phyloP scores from a whole-genome alignment of 2,888 invertebrate genomes.

The Campopleginae sp. region DNA sequence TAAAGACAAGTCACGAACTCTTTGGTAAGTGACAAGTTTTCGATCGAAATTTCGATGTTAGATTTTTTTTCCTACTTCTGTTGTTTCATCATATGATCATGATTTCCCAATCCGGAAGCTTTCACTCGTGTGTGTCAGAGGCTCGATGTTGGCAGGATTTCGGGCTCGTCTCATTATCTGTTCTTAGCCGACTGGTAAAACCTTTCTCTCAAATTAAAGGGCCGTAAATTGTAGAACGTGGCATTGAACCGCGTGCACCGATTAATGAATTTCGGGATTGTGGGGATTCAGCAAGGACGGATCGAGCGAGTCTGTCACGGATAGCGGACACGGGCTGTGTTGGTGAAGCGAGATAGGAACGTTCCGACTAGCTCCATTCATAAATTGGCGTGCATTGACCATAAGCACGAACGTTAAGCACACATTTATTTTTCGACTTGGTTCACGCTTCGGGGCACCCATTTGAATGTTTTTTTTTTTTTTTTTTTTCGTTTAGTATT shows the following conservation, averaged over 20 bases:
- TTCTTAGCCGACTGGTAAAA: conserved; percentile 50
- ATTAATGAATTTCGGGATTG: conserved; percentile 74
- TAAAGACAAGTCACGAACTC: no score
- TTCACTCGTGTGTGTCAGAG: conserved; percentile 36
- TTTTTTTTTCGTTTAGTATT: conserved; percentile 41
- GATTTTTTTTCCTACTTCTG: conserved; percentile 19
- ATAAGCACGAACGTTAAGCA: conserved; percentile 55
- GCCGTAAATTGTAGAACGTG: conserved; percentile 73
- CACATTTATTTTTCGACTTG: conserved; percentile 59
- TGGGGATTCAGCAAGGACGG: conserved; percentile 67
- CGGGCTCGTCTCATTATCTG: conserved; percentile 19
- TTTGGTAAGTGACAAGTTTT: background rate
- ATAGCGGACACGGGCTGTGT: background rate
- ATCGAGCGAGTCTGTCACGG: background rate
- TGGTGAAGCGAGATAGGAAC: conserved; percentile 53
- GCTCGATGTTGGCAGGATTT: conserved; percentile 44
- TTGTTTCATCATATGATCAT: conserved; percentile 59
- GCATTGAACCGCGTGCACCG: conserved; percentile 72
- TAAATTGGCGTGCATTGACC: conserved; percentile 72
- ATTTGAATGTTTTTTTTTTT: conserved; percentile 31
- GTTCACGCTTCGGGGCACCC: conserved; percentile 51
- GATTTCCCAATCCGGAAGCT: conserved; percentile 49
- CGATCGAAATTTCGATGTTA: conserved; percentile 4
- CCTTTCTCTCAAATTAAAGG: conserved; percentile 67
- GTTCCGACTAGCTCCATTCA: conserved; percentile 71